Evolutionary conservation across 2,113 vertebrate species (phyloP), one percentile per base, ranked within the genome.

Genomic region (Benitochromis conjunctus): DNA sequence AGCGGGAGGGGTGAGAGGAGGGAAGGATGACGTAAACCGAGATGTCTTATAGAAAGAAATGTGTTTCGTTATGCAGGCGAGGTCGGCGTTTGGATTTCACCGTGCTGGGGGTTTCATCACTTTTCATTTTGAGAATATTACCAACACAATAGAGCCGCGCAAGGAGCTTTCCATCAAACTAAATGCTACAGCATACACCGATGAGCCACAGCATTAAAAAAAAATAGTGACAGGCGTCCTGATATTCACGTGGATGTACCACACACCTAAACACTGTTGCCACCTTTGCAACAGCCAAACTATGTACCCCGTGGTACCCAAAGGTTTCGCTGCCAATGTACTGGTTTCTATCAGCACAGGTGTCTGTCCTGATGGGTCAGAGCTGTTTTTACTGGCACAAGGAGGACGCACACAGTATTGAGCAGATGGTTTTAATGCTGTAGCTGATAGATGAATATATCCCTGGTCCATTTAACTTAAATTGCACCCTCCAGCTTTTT

Each of bases 81-180:
- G 46, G 10, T 51, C 0, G 3, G 5, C 0, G 9, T 31, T n/a
- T 76, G 46, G 71, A 53, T 24, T 55, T 21, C n/a, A 24, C 54
- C 21, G 19, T 76, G 69, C 26, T 51, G 26, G 26, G 24, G 31
- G 26, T 76, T 76, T 76, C 1, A 31, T 76, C 43, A 13, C 24
- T 76, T 76, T 51, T 31, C 9, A 31, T 76, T 76, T 76, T 51
- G 71, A 53, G 10, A 53, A 51, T 53, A 76, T 53, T 31, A 76
- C 10, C 18, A 48, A 51, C 0, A 10, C 1, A 2, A 3, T 74
- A 74, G 24, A 74, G 14, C 24, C 14, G 46, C 4, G 3, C 0
- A 48, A 48, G n/a, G 66, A 19, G 66, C 41, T 74, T 48, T 74
- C 4, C 66, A 11, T 74, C 66, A 48, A 74, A 29, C 6, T 48